A percentile compares a stretch with the other conserved stretches of the same genome.
Conservation (phyloP, 2,888 invertebrate genomes). For the Conus canariensis region DNA sequence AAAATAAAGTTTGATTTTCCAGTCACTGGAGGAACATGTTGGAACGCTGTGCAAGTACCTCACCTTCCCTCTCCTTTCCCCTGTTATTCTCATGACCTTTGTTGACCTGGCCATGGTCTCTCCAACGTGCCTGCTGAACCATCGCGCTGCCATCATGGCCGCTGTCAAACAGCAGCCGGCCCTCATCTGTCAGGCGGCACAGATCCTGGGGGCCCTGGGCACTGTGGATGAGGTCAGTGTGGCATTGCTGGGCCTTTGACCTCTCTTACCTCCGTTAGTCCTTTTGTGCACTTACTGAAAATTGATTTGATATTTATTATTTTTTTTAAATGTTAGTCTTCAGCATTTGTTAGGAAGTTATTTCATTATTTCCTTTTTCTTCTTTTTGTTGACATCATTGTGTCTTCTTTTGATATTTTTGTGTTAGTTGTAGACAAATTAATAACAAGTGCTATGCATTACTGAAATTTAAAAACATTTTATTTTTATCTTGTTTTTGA, state of each 20-base stretch:
- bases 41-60: constrained; percentile 90
- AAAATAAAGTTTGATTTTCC: constrained; percentile 41
- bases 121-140: constrained; percentile 86
- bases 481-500: too few relatives aligned
- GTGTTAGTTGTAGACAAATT: too few relatives aligned
- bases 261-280: neutral
- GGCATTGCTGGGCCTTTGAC: neutral
- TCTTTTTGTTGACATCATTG: too few relatives aligned
- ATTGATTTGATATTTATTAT: neutral
- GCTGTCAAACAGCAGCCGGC: constrained; percentile 74
- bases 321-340: constrained; percentile 1
- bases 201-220: constrained; percentile 78
- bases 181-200: constrained; percentile 71
- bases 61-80: constrained; percentile 82
- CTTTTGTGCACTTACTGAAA: neutral
- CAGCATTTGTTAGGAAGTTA: too few relatives aligned
- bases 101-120: constrained; percentile 87
- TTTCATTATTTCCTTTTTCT: too few relatives aligned
- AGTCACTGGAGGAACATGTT: constrained; percentile 89
- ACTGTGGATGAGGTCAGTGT: constrained; percentile 74
- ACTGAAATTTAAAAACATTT: too few relatives aligned
- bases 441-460: too few relatives aligned
- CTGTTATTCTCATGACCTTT: constrained; percentile 87
- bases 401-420: too few relatives aligned
- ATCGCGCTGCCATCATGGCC: constrained; percentile 85